Evolutionary conservation across 92 coral and sea anemone species (phyloP).

Genomic region (Epizoanthus rinbou): DNA sequence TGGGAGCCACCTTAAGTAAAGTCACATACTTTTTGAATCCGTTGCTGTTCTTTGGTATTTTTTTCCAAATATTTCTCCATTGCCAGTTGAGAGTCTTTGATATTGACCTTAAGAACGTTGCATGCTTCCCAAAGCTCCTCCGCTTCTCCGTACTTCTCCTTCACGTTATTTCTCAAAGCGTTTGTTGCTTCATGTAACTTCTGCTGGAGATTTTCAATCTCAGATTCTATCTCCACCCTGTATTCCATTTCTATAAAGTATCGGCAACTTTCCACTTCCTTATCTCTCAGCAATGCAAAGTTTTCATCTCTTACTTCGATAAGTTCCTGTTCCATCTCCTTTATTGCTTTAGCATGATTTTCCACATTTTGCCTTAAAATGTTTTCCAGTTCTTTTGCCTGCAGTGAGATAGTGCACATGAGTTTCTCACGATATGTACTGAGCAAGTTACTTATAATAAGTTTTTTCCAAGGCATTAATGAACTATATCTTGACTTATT

Average conservation of each 20-base stretch:
- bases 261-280: neutral
- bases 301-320: neutral
- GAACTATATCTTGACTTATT: too few species aligned
- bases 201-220: slow-evolving; percentile 13
- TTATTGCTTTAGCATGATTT: neutral
- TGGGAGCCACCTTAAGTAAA: too few species aligned
- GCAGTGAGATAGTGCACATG: neutral
- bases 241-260: slow-evolving; percentile 10
- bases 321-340: neutral
- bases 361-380: neutral
- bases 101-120: neutral
- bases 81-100: neutral
- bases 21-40: neutral
- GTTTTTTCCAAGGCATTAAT: too few species aligned
- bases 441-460: too few species aligned
- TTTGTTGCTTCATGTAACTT: neutral
- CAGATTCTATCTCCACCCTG: slow-evolving; percentile 8
- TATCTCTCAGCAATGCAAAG: neutral
- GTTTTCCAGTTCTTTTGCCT: slow-evolving; percentile 15
- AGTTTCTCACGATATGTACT: too few species aligned
- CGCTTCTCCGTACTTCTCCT: neutral
- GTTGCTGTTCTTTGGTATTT: neutral
- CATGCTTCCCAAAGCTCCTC: too few species aligned
- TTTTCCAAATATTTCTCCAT: neutral
- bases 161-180: neutral